A percentile compares a stretch with the other conserved stretches of the same genome.
phyloP scores from a whole-genome alignment of 2,113 vertebrate species.

The Columba livia region DNA sequence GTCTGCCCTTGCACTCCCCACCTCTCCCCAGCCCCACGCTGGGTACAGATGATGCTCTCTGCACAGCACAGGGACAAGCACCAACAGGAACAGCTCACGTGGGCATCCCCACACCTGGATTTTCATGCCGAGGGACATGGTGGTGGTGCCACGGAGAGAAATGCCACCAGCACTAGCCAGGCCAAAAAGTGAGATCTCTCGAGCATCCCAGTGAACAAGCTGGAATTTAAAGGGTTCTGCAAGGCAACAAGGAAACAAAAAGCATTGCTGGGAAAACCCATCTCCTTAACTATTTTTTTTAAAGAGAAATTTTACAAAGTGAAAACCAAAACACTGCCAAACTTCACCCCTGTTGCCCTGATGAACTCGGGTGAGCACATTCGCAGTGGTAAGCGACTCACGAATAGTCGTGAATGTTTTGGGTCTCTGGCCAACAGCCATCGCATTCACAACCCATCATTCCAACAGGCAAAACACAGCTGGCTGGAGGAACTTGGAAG shows the following conservation, averaged over 20 bases:
- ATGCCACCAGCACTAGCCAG: fast-evolving
- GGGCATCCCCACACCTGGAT: not conserved
- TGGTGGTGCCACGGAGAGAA: fast-evolving
- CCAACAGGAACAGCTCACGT: not conserved
- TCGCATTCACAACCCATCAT: fast-evolving
- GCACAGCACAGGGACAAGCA: fast-evolving
- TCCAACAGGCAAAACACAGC: not conserved
- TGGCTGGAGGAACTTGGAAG: fast-evolving
- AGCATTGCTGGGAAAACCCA: not conserved
- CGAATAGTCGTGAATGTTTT: fast-evolving
- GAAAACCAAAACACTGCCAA: not conserved
- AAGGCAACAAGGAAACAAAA: not conserved
- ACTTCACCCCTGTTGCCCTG: not conserved
- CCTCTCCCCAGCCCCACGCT: not conserved
- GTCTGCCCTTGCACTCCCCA: not conserved
- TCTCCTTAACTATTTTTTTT: not conserved
- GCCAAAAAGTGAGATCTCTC: not conserved
- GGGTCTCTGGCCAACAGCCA: not conserved
- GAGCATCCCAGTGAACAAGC: not conserved
- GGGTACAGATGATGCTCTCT: fast-evolving
- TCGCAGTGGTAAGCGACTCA: fast-evolving
- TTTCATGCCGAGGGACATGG: not conserved
- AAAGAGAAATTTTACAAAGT: not conserved
- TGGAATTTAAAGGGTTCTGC: not conserved
- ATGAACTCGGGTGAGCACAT: fast-evolving